phyloP scores from a whole-genome alignment of 64 coral and sea anemone species.

The Actinia equina region DNA sequence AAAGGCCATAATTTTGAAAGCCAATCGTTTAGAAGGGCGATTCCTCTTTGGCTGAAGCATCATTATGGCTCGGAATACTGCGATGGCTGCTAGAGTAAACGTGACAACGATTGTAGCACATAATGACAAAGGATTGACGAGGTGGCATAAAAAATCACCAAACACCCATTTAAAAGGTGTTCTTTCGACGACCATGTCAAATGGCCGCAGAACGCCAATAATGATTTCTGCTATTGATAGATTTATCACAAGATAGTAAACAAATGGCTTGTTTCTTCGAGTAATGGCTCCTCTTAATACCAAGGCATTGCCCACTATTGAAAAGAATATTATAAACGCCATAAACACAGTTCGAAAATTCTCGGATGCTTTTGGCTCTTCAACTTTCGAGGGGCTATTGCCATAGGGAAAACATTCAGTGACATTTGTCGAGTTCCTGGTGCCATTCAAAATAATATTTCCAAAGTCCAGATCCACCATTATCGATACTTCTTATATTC shows the following conservation, averaged over 20 bases:
- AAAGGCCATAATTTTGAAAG: neutral
- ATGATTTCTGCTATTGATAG: neutral
- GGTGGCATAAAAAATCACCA: neutral
- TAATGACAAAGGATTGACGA: neutral
- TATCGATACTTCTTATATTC: no score
- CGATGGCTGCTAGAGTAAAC: neutral
- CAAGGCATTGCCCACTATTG: neutral
- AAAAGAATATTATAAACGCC: neutral
- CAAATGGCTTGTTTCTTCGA: neutral
- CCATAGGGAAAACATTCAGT: neutral
- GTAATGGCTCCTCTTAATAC: neutral
- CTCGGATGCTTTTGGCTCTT: no score
- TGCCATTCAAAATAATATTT: no score
- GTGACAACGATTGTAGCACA: neutral
- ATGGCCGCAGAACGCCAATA: neutral
- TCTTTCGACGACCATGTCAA: neutral
- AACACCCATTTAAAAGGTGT: neutral
- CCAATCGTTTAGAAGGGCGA: neutral
- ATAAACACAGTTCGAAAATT: neutral
- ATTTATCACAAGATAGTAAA: neutral
- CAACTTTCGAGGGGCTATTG: neutral
- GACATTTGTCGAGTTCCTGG: neutral
- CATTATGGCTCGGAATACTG: neutral
- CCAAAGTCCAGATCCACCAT: no score
- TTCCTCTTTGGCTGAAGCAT: no score